phyloP scores from a whole-genome alignment of 2,797 vertebrate genomes.

The Trachurus trachurus region DNA sequence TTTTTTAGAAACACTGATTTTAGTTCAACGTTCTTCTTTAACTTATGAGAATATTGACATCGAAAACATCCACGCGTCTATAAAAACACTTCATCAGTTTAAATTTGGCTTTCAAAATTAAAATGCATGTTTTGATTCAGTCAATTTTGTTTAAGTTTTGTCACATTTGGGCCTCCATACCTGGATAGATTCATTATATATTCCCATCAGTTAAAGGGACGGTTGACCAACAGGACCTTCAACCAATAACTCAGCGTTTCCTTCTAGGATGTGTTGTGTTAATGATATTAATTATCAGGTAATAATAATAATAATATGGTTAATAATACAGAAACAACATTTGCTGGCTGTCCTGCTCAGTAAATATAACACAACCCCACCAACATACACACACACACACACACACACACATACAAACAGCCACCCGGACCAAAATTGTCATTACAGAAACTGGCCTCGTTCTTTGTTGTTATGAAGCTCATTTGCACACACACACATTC shows the following conservation, averaged over 20 bases:
- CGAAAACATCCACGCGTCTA: not conserved
- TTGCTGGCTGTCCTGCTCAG: slow-evolving; percentile 15
- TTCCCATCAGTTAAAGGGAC: slow-evolving; percentile 26
- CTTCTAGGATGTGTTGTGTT: slow-evolving; percentile 33
- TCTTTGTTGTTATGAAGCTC: slow-evolving; percentile 45
- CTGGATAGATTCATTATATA: not conserved
- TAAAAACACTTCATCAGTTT: too few species aligned
- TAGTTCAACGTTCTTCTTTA: slow-evolving; percentile 16
- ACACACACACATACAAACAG: too few species aligned
- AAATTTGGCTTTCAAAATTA: not conserved
- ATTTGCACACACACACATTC: slow-evolving; percentile 21
- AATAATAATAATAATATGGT: slow-evolving; percentile 11
- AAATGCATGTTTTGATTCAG: not conserved
- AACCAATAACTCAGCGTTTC: slow-evolving; percentile 21
- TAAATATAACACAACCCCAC: slow-evolving; percentile 17
- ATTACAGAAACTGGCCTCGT: slow-evolving; percentile 53
- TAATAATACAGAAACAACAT: slow-evolving; percentile 44
- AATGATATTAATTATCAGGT: slow-evolving; percentile 51
- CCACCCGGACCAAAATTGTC: slow-evolving; percentile 8
- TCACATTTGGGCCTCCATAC: not conserved
- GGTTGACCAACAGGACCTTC: slow-evolving; percentile 1
- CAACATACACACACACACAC: not conserved
- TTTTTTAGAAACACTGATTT: slow-evolving; percentile 40
- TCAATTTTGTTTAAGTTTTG: not conserved
- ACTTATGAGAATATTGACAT: slow-evolving; percentile 14